phyloP scores from a whole-genome alignment of 2,797 vertebrate species.

The Cyclopterus lumpus region DNA sequence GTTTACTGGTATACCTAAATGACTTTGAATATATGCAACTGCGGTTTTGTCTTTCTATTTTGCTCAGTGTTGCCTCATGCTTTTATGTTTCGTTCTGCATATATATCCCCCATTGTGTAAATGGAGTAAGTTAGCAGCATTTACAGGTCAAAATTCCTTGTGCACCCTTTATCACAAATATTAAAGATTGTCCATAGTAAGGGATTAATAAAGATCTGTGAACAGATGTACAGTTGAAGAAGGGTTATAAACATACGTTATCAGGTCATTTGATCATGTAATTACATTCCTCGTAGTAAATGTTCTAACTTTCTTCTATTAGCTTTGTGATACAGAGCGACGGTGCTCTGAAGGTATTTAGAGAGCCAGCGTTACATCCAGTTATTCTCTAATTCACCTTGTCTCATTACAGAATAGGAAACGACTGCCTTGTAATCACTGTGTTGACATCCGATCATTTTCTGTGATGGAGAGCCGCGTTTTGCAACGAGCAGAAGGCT shows the following conservation, averaged over 20 bases:
- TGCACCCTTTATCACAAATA: neutral
- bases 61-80: neutral
- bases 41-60: neutral
- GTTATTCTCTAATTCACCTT: neutral
- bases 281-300: neutral
- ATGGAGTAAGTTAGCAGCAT: neutral
- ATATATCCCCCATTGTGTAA: neutral
- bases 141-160: neutral
- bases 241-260: neutral
- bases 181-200: neutral
- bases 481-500: neutral
- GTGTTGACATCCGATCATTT: neutral
- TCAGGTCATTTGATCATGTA: neutral
- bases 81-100: neutral
- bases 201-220: neutral
- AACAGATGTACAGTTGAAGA: constrained; percentile 1
- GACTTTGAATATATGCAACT: neutral
- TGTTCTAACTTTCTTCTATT: neutral
- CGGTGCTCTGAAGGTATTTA: neutral
- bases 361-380: neutral
- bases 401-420: neutral
- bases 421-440: neutral
- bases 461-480: neutral
- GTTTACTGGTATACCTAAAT: neutral
- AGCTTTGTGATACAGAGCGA: neutral